Conservation (phyloP, 1,140 invertebrate species). For the Papilio polytes region DNA sequence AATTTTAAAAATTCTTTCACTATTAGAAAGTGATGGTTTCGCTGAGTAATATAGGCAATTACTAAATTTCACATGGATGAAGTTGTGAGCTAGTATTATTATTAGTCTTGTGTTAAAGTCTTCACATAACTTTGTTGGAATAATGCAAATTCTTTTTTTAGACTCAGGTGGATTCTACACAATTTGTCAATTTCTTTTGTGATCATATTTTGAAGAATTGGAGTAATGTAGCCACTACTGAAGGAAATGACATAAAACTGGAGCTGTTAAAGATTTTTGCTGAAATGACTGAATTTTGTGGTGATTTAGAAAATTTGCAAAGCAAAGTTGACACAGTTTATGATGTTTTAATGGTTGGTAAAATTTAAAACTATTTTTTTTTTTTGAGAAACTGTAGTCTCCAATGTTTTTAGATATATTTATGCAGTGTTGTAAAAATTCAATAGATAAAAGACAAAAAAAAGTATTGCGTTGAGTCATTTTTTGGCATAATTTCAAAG, state of each 20-base stretch:
- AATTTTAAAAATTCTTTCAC: too few relatives aligned
- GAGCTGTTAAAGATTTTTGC: constrained; percentile 95
- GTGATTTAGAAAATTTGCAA: constrained; percentile 89
- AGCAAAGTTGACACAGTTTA: constrained; percentile 91
- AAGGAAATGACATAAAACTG: constrained; percentile 89
- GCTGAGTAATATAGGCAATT: too few relatives aligned
- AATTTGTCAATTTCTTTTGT: constrained; percentile 94
- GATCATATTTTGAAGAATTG: constrained; percentile 91
- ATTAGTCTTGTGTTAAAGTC: neutral
- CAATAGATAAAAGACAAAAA: too few relatives aligned
- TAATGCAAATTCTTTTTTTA: constrained; percentile 77
- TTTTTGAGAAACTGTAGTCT: too few relatives aligned
- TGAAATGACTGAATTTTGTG: constrained; percentile 91
- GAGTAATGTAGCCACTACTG: constrained; percentile 82
- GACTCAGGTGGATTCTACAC: constrained; percentile 94
- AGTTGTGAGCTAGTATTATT: too few relatives aligned
- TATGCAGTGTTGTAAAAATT: too few relatives aligned
- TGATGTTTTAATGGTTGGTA: constrained; percentile 90
- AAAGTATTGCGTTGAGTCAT: too few relatives aligned
- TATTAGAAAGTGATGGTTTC: too few relatives aligned
- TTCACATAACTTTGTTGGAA: neutral
- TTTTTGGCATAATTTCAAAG: too few relatives aligned
- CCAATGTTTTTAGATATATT: too few relatives aligned
- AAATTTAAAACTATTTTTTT: neutral
- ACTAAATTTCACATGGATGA: too few relatives aligned